Evolutionary conservation across 2,888 invertebrate genomes (phyloP), one percentile per base, ranked within the genome.

Genomic region (Macaria notata): DNA sequence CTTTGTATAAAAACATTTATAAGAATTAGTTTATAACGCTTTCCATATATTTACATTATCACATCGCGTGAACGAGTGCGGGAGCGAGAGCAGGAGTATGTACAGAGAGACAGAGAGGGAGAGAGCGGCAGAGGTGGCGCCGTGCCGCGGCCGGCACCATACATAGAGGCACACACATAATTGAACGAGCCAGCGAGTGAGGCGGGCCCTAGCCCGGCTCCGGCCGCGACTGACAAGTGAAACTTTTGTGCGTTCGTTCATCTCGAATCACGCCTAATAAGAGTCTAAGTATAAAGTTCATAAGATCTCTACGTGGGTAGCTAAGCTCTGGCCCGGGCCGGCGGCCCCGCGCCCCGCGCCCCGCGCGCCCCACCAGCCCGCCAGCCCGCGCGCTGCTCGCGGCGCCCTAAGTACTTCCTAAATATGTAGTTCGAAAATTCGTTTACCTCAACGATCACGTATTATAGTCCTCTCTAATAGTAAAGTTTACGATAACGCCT

Each of bases 41-140:
- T 70, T 71, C 60, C 60, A 65, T 56, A 62, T 87, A 87, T 87
- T 76, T 87, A 87, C 87, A 87, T 73, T 81, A 85, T 84, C 81
- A 83, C 86, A 83, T 78, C 75, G 75, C 78, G 80, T 68, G 76
- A 75, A 70, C 69, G 76, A 71, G 59, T 72, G 69, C 70, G 63
- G 19, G 70, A 68, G 70, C 71, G 68, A 64, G 61, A 59, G 62
- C 46, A 61, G 62, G 56, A 50, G 53, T 69, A 69, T 68, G 61
- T 70, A 70, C 73, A 69, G 66, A 59, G 33, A 59, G 33, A 36
- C 33, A 36, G 33, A 36, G 33, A 36, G 19, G 2, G 19, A 19
- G 38, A 38, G 38, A 5, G 38, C 6, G 38, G 6, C 38, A 8
- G 5, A 5, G 8, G 38, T 8, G 38, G 38, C 5, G 38, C 38